Base-by-base conservation (phyloP, 2,113 vertebrate species). In the Fulica atra region DNA sequence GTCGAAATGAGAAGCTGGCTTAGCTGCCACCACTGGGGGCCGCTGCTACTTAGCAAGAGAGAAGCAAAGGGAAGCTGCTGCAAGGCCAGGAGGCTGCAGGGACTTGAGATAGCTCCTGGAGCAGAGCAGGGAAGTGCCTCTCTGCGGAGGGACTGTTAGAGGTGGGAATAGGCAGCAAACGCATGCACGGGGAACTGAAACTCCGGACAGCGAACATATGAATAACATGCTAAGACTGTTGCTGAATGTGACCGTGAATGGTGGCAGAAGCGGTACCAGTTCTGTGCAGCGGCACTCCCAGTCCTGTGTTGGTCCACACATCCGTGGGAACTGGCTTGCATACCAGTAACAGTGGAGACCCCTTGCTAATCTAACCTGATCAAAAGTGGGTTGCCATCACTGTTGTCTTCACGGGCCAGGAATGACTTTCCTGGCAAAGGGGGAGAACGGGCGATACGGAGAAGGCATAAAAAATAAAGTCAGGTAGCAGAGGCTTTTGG, bases 41-140 rank as follows among this genome's bases (percentile, higher is more conserved):
- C 95, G 96, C 93, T 96, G 93, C 95, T 94, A 95, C 95, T 93
- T 89, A 93, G 92, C 48, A 86, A 94, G 88, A 95, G 48, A 95
- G 53, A 68, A 80, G 74, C 25, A 61, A 76, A 86, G 66, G 9
- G n/a, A 90, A 53, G 42, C 8, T 44, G 24, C 33, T 68, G 18
- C 20, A 31, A 17, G 36, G 29, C 33, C 16, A 21, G 44, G 18
- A 73, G 29, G 6, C 29, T 21, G 61, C 46, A 8, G 25, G 35
- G 44, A 2, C 51, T 33, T 46, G 31, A 77, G 36, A 38, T 0
- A 29, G 23, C 17, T 87, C 28, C 48, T 25, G 14, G 11, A 63
- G 18, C 29, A 29, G 73, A 35, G 60, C 31, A 70, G 68, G 70
- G 53, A 88, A 51, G 14, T n/a, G 29, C 42, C n/a, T 3, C 19